These are phyloP conservation scores for Spisula solida DNA, from an alignment of 2,888 invertebrate genomes.

Conservation along the genomic window DNA sequence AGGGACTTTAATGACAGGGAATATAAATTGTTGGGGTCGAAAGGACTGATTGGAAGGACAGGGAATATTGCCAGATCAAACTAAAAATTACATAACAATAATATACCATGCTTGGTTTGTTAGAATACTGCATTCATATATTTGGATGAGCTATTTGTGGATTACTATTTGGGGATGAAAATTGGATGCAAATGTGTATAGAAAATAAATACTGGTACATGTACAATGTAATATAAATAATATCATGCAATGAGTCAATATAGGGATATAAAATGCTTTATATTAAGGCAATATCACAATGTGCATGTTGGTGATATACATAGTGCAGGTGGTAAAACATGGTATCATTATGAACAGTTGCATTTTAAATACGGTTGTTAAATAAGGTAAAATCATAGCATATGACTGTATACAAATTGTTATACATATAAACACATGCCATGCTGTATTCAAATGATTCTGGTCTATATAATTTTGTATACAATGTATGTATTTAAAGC, in stretches of 20 bases:
- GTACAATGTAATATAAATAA: background rate
- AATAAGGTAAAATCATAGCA: background rate
- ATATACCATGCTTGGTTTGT: too few species aligned
- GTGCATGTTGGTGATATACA: background rate
- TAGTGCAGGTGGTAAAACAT: background rate
- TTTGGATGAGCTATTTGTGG: background rate
- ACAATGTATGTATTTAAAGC: background rate
- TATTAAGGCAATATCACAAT: background rate
- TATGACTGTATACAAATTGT: background rate
- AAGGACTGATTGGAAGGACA: too few species aligned
- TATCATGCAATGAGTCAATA: background rate
- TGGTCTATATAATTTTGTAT: background rate
- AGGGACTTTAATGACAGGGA: too few species aligned
- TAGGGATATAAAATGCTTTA: background rate
- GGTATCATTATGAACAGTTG: background rate
- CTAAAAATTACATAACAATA: too few species aligned
- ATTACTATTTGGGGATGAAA: background rate
- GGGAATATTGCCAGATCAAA: too few species aligned
- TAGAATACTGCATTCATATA: background rate
- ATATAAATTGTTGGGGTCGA: too few species aligned
- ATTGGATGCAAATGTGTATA: too few species aligned
- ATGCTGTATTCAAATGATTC: background rate
- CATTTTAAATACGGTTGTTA: background rate
- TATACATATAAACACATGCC: slow-evolving; percentile 12
- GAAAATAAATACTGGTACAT: too few species aligned